Evolutionary conservation across 2,888 invertebrate species (phyloP), one percentile per base, ranked within the genome.

Genomic region (Chironomus tentans): DNA sequence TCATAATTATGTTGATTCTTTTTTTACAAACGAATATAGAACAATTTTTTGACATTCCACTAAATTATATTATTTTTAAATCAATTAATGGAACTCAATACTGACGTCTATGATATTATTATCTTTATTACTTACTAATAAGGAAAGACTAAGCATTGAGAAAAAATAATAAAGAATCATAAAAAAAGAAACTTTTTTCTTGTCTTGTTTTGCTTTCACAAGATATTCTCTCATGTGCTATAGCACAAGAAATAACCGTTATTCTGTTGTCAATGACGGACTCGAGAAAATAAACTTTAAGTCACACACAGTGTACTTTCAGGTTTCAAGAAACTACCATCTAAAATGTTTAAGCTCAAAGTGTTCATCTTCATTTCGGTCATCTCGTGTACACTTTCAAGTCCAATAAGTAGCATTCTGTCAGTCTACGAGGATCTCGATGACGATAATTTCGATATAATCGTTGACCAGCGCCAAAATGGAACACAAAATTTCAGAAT

Each of bases 391-490:
- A 56, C 56, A 18, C 56, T 56, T 56, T 15, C 56, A 15, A 15
- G 18, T 18, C 56, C 56, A 18, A 18, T 18, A 56, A 56, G 56
- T 22, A 13, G 71, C 61, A 68, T 50, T 22, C 22, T 70, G 72
- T 68, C 15, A 50, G 18, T 18, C 61, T 50, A 10, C 46, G 70
- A 62, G 15, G 77, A 78, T 4, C 38, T 71, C 18, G 50, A 50
- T 69, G 71, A 76, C 69, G 79, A 83, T 78, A 81, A 83, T 77
- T 83, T 84, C 78, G 82, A 83, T 70, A 78, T 84, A 22, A 84
- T 85, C 78, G 90, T 88, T 81, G 92, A 93, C 82, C 92, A 93
- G 81, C 84, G 92, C 6, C 93, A 93, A 81, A 92, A 92, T 81
- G 93, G 93, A 1, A 85, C 88, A 0, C 92, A 91, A 79, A 93